These are phyloP conservation scores for Eilema griseolum DNA, from an alignment of 2,888 invertebrate species.

Conservation along the genomic window DNA sequence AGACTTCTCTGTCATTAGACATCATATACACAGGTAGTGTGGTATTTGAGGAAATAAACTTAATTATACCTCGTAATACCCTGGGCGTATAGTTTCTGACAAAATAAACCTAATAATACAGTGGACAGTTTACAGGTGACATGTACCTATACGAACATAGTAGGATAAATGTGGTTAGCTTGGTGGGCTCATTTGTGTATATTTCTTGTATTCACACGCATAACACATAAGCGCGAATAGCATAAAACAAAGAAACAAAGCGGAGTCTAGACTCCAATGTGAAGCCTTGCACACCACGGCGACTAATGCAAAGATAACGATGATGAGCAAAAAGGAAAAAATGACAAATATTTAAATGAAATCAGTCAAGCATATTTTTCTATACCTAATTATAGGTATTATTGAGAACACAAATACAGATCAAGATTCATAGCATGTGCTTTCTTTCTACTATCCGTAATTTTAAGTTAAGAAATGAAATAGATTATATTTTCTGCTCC, in stretches of 20 bases:
- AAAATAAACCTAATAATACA: constrained; percentile 1
- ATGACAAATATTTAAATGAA: too few species aligned
- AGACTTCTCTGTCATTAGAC: not conserved
- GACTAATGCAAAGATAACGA: too few species aligned
- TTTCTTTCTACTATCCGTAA: not conserved
- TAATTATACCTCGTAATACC: not conserved
- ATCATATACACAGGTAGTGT: not conserved
- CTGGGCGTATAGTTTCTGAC: not conserved
- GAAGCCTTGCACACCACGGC: too few species aligned
- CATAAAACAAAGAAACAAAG: too few species aligned
- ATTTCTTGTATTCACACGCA: not conserved
- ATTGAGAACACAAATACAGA: not conserved
- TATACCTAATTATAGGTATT: not conserved
- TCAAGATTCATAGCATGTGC: not conserved
- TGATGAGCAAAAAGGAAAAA: too few species aligned
- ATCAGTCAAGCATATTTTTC: too few species aligned
- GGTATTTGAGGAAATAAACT: not conserved
- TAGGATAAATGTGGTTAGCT: not conserved
- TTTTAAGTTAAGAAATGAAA: not conserved
- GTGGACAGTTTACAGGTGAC: not conserved
- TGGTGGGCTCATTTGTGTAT: too few species aligned
- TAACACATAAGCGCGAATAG: not conserved
- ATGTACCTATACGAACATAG: not conserved
- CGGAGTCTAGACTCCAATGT: too few species aligned
- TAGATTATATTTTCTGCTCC: not conserved